Evolutionary conservation across 2,113 vertebrate species (phyloP), one percentile per base, ranked within the genome.

Genomic region (Ardeotis arabs): DNA sequence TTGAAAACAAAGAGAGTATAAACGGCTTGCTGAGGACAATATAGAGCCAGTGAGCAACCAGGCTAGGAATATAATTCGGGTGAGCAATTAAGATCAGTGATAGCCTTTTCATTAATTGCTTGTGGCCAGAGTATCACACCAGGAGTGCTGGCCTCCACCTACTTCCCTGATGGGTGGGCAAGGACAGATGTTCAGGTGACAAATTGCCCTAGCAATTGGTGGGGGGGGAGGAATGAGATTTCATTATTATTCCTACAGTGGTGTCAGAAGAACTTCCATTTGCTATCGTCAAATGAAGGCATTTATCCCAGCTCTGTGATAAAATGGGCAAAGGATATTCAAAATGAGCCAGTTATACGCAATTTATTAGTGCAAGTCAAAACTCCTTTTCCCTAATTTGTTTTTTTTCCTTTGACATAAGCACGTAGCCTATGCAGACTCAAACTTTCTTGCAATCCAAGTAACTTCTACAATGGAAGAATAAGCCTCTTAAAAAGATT

Each of bases 401-500:
- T 59, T 96, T 63, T 35, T 35, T 95, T 94, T 91, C 67, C 56
- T 95, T 81, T 29, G 29, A 76, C 50, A 68, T 56, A 89, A 97
- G 87, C 52, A 66, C 25, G 66, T 52, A 92, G 87, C 47, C 90
- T 69, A 93, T 81, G 77, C 93, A 96, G 97, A 97, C 97, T 95
- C 76, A 92, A 97, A 97, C 87, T 97, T 97, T 91, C 91, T 97
- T 97, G 90, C 96, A 97, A 97, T 96, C 97, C 91, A 97, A 89
- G 95, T 92, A 97, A 97, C 87, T 97, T 97, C 90, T 93, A 86
- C 94, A 97, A 56, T 87, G 91, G 94, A 96, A 94, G 85, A 98
- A 97, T 98, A 98, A 98, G 90, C 97, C 63, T 98, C 97, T 98
- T 98, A 98, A 98, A 95, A 97, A 98, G 97, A 98, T 97, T 97